Conservation (phyloP, 2,113 vertebrate species). For the Mormyrus iriodes region DNA sequence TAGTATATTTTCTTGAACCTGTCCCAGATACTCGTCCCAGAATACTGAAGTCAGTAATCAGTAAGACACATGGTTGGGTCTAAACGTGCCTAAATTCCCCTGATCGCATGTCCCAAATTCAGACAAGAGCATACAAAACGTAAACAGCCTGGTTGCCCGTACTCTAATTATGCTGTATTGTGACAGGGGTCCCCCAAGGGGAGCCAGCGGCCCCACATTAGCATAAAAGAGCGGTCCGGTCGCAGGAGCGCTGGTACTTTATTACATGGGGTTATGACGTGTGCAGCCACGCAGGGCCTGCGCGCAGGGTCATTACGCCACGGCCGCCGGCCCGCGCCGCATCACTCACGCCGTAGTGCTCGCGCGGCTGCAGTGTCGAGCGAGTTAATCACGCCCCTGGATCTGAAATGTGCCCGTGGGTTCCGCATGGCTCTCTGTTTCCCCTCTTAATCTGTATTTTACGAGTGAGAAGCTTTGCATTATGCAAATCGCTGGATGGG, state of each 20-base stretch:
- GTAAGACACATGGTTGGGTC: neutral
- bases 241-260: slow-evolving; percentile 8
- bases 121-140: neutral
- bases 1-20: too few relatives aligned
- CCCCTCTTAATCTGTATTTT: slow-evolving; percentile 99
- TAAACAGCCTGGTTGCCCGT: neutral
- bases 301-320: slow-evolving; percentile 34
- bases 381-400: slow-evolving; percentile 77
- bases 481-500: slow-evolving; percentile 99
- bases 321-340: neutral
- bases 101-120: neutral
- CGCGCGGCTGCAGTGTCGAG: slow-evolving; percentile 43
- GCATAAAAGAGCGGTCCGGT: neutral
- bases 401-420: slow-evolving; percentile 85
- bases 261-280: slow-evolving; percentile 39
- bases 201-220: neutral
- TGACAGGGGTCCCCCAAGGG: neutral
- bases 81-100: neutral
- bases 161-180: neutral
- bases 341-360: slow-evolving; percentile 37
- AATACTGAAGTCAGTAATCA: neutral
- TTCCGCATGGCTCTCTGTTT: slow-evolving; percentile 91
- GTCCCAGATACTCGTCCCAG: too few relatives aligned
- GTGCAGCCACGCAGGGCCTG: slow-evolving; percentile 28
- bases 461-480: slow-evolving; percentile 99